Percentiles rank a stretch among this genome's conserved stretches.
phyloP scores from a whole-genome alignment of 2,888 invertebrate genomes.

The Uropetala carovei region DNA sequence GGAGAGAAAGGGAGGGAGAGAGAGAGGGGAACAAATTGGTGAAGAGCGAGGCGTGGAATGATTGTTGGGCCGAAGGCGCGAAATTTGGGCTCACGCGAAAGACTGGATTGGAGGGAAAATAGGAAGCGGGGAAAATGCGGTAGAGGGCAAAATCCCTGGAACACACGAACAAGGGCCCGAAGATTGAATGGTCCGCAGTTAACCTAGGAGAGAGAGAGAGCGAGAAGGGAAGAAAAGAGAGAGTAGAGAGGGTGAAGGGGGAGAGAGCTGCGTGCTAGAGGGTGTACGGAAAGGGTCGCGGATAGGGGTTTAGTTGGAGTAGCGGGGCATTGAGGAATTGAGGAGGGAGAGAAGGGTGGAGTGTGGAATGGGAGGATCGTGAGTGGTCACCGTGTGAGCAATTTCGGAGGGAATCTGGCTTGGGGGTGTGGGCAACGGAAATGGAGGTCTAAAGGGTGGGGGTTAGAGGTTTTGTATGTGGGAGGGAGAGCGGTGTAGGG shows the following conservation, averaged over 20 bases:
- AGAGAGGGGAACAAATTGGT: neutral
- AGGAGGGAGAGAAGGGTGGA: neutral
- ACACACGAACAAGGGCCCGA: neutral
- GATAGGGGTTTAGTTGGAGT: neutral
- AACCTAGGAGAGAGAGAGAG: neutral
- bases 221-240: neutral
- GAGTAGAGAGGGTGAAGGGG: neutral
- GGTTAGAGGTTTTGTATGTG: slow-evolving; percentile 20
- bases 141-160: neutral
- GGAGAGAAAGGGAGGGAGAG: neutral
- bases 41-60: neutral
- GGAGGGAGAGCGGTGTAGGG: neutral
- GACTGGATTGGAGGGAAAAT: neutral
- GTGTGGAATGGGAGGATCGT: neutral
- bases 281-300: neutral
- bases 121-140: neutral
- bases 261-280: neutral
- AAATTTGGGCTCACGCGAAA: neutral
- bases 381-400: slow-evolving; percentile 28
- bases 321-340: neutral
- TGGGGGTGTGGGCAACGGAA: neutral
- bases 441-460: slow-evolving; percentile 7
- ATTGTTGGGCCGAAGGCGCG: neutral
- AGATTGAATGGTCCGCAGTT: slow-evolving; percentile 10
- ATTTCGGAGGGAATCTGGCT: slow-evolving; percentile 10